These are phyloP conservation scores for Poecilus cupreus DNA, from an alignment of 2,888 invertebrate genomes.

Conservation along the genomic window DNA sequence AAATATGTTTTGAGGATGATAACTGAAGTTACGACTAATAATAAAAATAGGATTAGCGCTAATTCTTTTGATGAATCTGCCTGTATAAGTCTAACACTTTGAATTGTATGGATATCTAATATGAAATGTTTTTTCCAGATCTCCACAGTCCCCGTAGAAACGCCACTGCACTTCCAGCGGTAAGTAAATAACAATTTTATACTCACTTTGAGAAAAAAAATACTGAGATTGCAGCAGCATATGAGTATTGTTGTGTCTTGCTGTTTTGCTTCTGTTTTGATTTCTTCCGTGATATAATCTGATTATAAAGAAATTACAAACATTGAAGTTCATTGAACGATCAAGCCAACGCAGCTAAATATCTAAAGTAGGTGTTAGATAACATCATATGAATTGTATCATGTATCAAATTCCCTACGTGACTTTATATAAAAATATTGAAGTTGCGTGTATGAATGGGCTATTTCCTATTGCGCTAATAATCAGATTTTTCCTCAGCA, in stretches of 20 bases:
- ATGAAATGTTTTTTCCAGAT: too few relatives aligned
- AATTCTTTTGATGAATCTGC: too few relatives aligned
- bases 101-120: too few relatives aligned
- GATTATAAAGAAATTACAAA: slow-evolving; percentile 14
- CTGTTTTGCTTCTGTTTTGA: slow-evolving; percentile 1
- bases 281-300: background rate
- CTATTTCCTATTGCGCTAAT: slow-evolving; percentile 9
- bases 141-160: too few relatives aligned
- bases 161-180: too few relatives aligned
- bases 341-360: slow-evolving; percentile 13
- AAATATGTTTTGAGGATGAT: too few relatives aligned
- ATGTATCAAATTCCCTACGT: slow-evolving; percentile 23
- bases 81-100: too few relatives aligned
- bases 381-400: slow-evolving; percentile 25
- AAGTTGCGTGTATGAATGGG: slow-evolving; percentile 3
- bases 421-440: slow-evolving; percentile 19
- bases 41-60: too few relatives aligned
- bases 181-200: too few relatives aligned
- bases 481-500: background rate
- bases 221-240: background rate
- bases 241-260: slow-evolving; percentile 17
- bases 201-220: background rate
- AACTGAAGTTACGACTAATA: too few relatives aligned
- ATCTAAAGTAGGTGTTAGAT: slow-evolving; percentile 26
- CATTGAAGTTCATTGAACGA: slow-evolving; percentile 1